phyloP scores from a whole-genome alignment of 1,140 invertebrate genomes.

The Solenopsis fugax region DNA sequence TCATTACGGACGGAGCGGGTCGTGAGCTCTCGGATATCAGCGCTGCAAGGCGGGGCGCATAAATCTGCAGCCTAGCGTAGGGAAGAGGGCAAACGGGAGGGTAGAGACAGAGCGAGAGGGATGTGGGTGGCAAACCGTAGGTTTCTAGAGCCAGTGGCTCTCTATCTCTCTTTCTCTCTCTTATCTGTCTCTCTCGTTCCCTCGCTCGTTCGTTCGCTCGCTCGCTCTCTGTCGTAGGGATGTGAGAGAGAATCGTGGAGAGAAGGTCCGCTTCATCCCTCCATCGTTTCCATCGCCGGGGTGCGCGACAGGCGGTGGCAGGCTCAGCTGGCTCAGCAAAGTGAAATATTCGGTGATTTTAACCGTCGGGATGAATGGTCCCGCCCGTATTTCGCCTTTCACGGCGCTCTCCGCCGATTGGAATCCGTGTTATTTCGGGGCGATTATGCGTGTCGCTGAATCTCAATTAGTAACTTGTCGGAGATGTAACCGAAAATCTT shows the following conservation, averaged over 20 bases:
- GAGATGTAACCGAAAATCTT: slow-evolving; percentile 58
- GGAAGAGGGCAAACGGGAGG: slow-evolving; percentile 61
- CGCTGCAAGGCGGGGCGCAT: slow-evolving; percentile 85
- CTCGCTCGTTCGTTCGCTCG: background rate
- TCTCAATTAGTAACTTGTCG: slow-evolving; percentile 83
- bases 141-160: slow-evolving; percentile 41
- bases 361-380: slow-evolving; percentile 83
- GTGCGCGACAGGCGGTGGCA: slow-evolving; percentile 76
- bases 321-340: slow-evolving; percentile 79
- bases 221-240: slow-evolving; percentile 10
- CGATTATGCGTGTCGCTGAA: slow-evolving; percentile 84
- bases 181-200: background rate
- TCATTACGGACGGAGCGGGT: slow-evolving; percentile 86
- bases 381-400: slow-evolving; percentile 81
- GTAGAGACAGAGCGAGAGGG: slow-evolving; percentile 65
- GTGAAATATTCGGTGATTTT: slow-evolving; percentile 86
- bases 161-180: background rate
- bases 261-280: slow-evolving; percentile 69
- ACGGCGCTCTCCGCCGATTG: slow-evolving; percentile 78
- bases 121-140: slow-evolving; percentile 54
- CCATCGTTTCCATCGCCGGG: slow-evolving; percentile 72
- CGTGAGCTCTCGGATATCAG: slow-evolving; percentile 87
- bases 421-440: slow-evolving; percentile 85
- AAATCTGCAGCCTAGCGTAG: slow-evolving; percentile 84
- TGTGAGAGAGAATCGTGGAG: slow-evolving; percentile 37